phyloP scores from a whole-genome alignment of 2,888 invertebrate species.

The Nomada ruficornis region DNA sequence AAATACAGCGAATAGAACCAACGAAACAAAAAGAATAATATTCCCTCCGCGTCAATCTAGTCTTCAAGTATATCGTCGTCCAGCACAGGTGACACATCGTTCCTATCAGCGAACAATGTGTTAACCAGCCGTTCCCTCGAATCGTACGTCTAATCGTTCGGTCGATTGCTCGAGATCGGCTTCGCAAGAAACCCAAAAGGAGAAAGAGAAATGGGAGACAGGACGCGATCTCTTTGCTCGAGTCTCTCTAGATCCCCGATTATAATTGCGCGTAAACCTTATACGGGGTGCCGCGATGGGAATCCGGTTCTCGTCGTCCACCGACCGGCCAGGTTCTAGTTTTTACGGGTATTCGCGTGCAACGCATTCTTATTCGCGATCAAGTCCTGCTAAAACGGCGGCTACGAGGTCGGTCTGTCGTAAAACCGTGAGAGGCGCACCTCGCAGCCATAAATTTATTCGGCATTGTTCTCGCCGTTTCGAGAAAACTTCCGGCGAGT shows the following conservation, averaged over 20 bases:
- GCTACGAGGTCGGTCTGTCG: not conserved
- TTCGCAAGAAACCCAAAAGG: not conserved
- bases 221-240: slow-evolving; percentile 1
- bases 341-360: slow-evolving; percentile 52
- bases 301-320: slow-evolving; percentile 62
- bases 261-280: slow-evolving; percentile 57
- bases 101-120: slow-evolving; percentile 12
- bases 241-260: slow-evolving; percentile 23
- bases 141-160: slow-evolving; percentile 14
- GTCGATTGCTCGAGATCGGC: not conserved
- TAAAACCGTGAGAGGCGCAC: slow-evolving; percentile 28
- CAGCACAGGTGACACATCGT: not conserved
- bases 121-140: slow-evolving; percentile 11
- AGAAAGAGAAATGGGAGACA: slow-evolving; percentile 8
- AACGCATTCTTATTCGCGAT: slow-evolving; percentile 57
- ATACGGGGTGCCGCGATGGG: slow-evolving; percentile 50
- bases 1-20: too few relatives aligned
- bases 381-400: slow-evolving; percentile 36
- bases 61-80: too few relatives aligned
- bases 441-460: slow-evolving; percentile 42
- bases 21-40: too few relatives aligned
- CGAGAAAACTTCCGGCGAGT: slow-evolving; percentile 19
- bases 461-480: slow-evolving; percentile 46
- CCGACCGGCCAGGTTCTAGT: slow-evolving; percentile 59
- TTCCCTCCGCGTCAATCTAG: too few relatives aligned